Base-by-base conservation (phyloP, 1,140 invertebrate genomes). In the Diplogasteroides magnus region DNA sequence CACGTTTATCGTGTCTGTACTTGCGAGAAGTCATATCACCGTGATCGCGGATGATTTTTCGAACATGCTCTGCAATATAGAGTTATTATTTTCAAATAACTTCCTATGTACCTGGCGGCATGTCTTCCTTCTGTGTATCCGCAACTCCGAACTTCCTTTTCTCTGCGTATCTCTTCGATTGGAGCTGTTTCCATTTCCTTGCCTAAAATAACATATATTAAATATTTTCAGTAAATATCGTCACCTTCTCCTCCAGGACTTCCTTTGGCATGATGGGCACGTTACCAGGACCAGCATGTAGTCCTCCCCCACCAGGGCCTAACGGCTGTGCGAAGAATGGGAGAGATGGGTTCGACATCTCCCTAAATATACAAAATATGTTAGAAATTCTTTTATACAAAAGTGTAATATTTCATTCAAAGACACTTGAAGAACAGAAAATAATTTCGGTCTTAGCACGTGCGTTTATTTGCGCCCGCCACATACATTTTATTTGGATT, bases 1-100 rank as follows among this genome's bases (percentile, higher is more conserved):
- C 97, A 78, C 97, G 87, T 85, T 99, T 99, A 84, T 99, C 97
- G 84, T 98, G 95, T 73, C 95, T 87, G 84, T 96, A 99, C 85
- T 99, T 99, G 31, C 94, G 87, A 80, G 92, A 97, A 32, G 93
- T 97, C 96, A 99, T 98, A 83, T 99, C 97, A 32, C 97, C 97
- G 86, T 99, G 97, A 86, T 99, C 97, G 63, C 94, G 88, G 63
- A 99, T 97, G 77, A 98, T 98, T 86, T 98, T 98, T 31, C 97
- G 86, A 64, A 98, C 93, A 85, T 98, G 95, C 83, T 98, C 96
- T 0, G 61, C 55, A 79, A 78, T 63, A n/a, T n/a, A n/a, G n/a
- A n/a, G n/a, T n/a, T n/a, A n/a, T n/a, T n/a, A n/a, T n/a, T n/a
- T n/a, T n/a, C n/a, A n/a, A n/a, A n/a, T n/a, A n/a, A n/a, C n/a